Conservation (phyloP, 2,113 vertebrate genomes). For the Dicerorhinus sumatrensis region DNA sequence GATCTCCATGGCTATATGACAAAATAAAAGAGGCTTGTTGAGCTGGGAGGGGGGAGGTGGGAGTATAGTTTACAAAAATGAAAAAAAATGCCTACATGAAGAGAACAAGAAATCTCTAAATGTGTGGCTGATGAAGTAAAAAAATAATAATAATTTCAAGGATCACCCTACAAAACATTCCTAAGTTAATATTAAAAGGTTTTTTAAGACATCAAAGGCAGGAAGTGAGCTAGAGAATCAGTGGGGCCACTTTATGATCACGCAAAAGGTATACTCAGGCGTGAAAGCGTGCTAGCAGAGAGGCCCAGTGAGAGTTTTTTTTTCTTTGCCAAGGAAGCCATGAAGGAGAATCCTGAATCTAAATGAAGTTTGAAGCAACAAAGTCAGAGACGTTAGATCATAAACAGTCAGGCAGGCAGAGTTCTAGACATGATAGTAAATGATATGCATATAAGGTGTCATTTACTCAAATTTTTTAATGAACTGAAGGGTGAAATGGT, state of each 20-base stretch:
- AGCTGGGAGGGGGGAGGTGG: neutral
- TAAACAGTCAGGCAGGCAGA: neutral
- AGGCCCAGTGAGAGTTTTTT: neutral
- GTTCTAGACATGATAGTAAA: neutral
- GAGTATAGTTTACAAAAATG: neutral
- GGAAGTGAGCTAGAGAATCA: neutral
- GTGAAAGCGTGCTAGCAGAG: neutral
- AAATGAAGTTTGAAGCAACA: neutral
- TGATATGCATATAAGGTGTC: neutral
- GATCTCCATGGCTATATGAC: neutral
- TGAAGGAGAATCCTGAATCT: neutral
- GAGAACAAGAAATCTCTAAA: neutral
- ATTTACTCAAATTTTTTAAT: conserved; percentile 15
- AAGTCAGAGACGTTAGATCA: neutral
- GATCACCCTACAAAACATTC: neutral
- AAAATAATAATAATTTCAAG: conserved; percentile 17
- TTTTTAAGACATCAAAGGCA: neutral
- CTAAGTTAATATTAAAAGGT: neutral
- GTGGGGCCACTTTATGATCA: neutral
- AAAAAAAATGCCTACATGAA: neutral
- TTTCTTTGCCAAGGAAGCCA: neutral
- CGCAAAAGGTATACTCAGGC: neutral
- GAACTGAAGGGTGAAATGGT: neutral
- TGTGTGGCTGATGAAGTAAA: neutral
- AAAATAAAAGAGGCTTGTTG: neutral